A percentile compares a stretch with the other conserved stretches of the same genome.
Evolutionary conservation across 2,888 invertebrate genomes (phyloP).

Genomic region (Lepidocyrtoides sp.): DNA sequence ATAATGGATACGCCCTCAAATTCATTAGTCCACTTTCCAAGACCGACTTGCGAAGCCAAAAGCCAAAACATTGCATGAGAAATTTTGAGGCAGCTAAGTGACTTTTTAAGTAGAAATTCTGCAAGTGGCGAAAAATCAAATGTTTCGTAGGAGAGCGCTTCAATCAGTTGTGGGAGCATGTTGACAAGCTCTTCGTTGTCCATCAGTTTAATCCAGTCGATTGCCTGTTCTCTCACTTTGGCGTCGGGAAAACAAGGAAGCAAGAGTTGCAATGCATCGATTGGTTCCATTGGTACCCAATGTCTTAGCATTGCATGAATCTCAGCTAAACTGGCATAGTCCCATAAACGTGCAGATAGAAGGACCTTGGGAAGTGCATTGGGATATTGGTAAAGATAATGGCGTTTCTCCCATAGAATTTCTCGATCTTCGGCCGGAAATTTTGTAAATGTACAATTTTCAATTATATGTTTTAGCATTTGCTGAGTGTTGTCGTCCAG

Average conservation of each 20-base stretch:
- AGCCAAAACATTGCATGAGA: constrained; percentile 99
- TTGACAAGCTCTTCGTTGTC: constrained; percentile 96
- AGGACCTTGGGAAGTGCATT: constrained; percentile 94
- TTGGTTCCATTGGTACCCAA: constrained; percentile 95
- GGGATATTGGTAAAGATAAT: constrained; percentile 94
- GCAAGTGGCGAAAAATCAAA: constrained; percentile 96
- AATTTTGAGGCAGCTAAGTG: constrained; percentile 95
- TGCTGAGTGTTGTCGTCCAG: constrained; percentile 94
- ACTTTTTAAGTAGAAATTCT: constrained; percentile 93
- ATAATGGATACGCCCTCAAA: constrained; percentile 71
- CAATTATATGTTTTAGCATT: constrained; percentile 91
- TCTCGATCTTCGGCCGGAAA: constrained; percentile 86
- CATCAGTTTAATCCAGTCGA: constrained; percentile 93
- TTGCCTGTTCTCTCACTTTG: constrained; percentile 94
- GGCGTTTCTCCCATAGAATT: constrained; percentile 97
- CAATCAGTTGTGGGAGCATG: constrained; percentile 97
- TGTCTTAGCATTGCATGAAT: constrained; percentile 94
- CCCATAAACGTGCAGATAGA: constrained; percentile 96
- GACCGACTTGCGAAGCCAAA: constrained; percentile 89
- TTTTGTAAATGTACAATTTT: constrained; percentile 91
- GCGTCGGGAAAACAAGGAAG: constrained; percentile 98
- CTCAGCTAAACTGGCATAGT: constrained; percentile 94
- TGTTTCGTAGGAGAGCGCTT: constrained; percentile 96
- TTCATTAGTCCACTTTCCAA: constrained; percentile 82
- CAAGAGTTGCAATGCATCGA: constrained; percentile 96